These are phyloP conservation scores for Coccyzus lansbergi DNA, from an alignment of 2,797 vertebrate genomes.

Conservation along the genomic window DNA sequence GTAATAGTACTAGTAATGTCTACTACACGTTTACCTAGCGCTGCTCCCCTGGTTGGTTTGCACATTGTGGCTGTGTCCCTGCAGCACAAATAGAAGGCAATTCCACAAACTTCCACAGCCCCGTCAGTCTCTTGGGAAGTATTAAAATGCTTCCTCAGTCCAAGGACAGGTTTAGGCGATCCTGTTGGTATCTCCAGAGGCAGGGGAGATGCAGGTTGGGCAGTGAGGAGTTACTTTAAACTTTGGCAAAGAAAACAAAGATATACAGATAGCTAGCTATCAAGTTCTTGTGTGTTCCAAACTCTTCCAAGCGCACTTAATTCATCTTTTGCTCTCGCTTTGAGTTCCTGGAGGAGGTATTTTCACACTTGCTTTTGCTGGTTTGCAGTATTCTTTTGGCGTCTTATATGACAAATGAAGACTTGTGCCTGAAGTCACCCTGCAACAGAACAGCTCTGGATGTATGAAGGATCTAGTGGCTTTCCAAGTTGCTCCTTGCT, in stretches of 20 bases:
- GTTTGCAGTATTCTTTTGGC: slow-evolving; percentile 9
- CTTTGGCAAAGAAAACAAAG: slow-evolving; percentile 80
- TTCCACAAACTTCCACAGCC: slow-evolving; percentile 35
- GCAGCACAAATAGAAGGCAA: slow-evolving; percentile 48
- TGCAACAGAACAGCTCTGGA: slow-evolving; percentile 65
- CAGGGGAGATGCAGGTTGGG: slow-evolving; percentile 8
- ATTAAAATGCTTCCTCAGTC: neutral
- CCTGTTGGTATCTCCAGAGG: slow-evolving; percentile 2
- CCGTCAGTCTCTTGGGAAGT: slow-evolving; percentile 47
- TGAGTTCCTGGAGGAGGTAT: slow-evolving; percentile 71
- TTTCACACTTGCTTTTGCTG: slow-evolving; percentile 48
- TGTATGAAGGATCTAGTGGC: neutral
- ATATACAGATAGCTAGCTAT: slow-evolving; percentile 50
- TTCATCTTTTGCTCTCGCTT: slow-evolving; percentile 44
- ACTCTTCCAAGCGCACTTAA: slow-evolving; percentile 57
- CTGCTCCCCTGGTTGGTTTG: slow-evolving; percentile 25
- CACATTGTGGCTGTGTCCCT: slow-evolving; percentile 11
- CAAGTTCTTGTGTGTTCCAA: slow-evolving; percentile 60
- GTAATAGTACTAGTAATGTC: neutral
- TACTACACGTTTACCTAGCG: neutral
- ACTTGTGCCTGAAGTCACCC: slow-evolving; percentile 99
- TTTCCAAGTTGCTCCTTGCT: neutral
- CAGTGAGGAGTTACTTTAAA: slow-evolving; percentile 73
- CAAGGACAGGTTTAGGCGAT: slow-evolving; percentile 2
- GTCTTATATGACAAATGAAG: slow-evolving; percentile 94